phyloP scores from a whole-genome alignment of 2,888 invertebrate genomes.

The Alviniconcha strummeri region DNA sequence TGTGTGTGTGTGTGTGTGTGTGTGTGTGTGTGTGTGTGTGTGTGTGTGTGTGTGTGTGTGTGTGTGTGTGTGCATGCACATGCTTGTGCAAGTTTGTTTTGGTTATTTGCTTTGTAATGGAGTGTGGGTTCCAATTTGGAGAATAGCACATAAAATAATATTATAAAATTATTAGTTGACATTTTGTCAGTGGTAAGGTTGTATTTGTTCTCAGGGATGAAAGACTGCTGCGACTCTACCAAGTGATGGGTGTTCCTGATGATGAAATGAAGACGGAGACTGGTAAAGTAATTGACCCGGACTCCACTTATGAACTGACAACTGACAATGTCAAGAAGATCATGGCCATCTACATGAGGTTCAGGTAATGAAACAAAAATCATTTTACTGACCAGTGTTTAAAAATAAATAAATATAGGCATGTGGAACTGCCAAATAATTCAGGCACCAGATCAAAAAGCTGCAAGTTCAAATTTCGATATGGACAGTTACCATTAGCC shows the following conservation, averaged over 20 bases:
- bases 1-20: neutral
- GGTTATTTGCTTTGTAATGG: no score
- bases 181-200: no score
- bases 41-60: neutral
- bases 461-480: no score
- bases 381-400: no score
- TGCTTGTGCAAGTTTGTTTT: neutral
- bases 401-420: no score
- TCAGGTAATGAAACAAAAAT: constrained; percentile 50
- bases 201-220: constrained; percentile 40
- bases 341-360: constrained; percentile 70
- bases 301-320: constrained; percentile 68
- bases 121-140: no score
- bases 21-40: neutral
- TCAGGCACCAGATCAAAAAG: no score
- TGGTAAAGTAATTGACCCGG: constrained; percentile 55
- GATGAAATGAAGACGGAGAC: neutral
- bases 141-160: no score
- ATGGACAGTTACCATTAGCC: no score
- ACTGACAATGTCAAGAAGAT: constrained; percentile 71
- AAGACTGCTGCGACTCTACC: constrained; percentile 54
- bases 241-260: constrained; percentile 45
- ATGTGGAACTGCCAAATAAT: no score
- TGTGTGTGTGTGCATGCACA: neutral
- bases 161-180: no score